phyloP scores from a whole-genome alignment of 1,140 invertebrate genomes.

The Papilio machaon region DNA sequence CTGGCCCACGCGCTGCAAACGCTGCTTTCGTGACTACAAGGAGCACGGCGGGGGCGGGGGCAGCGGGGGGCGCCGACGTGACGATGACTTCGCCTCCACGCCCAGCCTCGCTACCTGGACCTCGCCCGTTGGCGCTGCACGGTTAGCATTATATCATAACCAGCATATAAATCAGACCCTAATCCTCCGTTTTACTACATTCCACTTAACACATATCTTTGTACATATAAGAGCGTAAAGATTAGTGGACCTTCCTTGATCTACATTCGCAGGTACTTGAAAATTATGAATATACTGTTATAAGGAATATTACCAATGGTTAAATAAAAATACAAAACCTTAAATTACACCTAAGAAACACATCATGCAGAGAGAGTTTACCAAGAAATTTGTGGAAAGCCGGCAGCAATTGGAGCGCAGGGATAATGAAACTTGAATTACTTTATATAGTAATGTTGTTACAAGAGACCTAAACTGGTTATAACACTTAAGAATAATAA shows the following conservation, averaged over 20 bases:
- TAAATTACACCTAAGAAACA: neutral
- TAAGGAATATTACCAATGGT: neutral
- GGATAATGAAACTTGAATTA: slow-evolving; percentile 9
- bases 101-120: slow-evolving; percentile 87
- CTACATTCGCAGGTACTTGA: neutral
- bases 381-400: neutral
- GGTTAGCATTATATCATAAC: slow-evolving; percentile 71
- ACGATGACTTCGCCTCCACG: slow-evolving; percentile 89
- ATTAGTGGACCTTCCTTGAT: neutral
- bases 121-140: slow-evolving; percentile 82
- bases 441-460: slow-evolving; percentile 2
- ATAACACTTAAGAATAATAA: neutral
- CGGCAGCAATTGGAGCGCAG: neutral
- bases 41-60: slow-evolving; percentile 91
- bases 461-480: neutral
- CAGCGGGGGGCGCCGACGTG: slow-evolving; percentile 86
- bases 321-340: neutral
- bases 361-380: neutral
- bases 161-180: neutral
- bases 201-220: neutral
- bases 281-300: neutral
- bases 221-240: neutral
- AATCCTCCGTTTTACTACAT: neutral
- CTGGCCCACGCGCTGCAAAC: slow-evolving; percentile 95
- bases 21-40: slow-evolving; percentile 97